A percentile compares a stretch with the other conserved stretches of the same genome.
Conservation (phyloP, 2,888 invertebrate species). For the Orchestes rusci region DNA sequence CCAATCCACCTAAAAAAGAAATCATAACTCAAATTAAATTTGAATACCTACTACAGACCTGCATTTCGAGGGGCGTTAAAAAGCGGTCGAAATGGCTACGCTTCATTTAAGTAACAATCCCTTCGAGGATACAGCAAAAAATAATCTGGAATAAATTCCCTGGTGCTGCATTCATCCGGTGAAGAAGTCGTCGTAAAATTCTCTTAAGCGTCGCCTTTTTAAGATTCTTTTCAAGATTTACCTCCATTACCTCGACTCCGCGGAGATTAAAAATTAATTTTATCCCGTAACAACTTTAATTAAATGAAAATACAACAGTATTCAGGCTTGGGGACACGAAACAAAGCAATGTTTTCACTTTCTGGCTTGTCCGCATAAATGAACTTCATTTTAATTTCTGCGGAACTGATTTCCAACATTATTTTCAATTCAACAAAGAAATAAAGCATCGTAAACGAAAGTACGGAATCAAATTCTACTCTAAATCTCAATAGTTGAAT, state of each 20-base stretch:
- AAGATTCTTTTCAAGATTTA: conserved; percentile 33
- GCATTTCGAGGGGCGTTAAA: conserved; percentile 33
- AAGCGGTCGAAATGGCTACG: conserved; percentile 36
- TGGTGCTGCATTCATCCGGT: conserved; percentile 35
- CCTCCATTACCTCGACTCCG: conserved; percentile 36
- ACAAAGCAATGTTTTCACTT: no score
- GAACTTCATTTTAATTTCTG: no score
- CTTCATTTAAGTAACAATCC: conserved; percentile 44
- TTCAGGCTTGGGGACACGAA: no score
- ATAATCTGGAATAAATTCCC: conserved; percentile 43
- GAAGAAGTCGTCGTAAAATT: conserved; percentile 37
- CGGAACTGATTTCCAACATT: no score
- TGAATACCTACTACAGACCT: conserved; percentile 19
- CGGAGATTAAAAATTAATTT: conserved; percentile 42
- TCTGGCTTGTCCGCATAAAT: no score
- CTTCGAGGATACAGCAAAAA: conserved; percentile 41
- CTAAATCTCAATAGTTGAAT: no score
- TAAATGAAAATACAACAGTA: conserved; percentile 42
- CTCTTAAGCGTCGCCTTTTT: conserved; percentile 35
- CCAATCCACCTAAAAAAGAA: no score
- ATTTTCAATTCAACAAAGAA: no score
- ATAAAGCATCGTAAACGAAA: no score
- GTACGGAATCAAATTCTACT: no score
- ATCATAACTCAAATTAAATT: no score
- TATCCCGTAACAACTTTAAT: conserved; percentile 45